phyloP scores from a whole-genome alignment of 2,888 invertebrate species.

The Linnaemya vulpina region DNA sequence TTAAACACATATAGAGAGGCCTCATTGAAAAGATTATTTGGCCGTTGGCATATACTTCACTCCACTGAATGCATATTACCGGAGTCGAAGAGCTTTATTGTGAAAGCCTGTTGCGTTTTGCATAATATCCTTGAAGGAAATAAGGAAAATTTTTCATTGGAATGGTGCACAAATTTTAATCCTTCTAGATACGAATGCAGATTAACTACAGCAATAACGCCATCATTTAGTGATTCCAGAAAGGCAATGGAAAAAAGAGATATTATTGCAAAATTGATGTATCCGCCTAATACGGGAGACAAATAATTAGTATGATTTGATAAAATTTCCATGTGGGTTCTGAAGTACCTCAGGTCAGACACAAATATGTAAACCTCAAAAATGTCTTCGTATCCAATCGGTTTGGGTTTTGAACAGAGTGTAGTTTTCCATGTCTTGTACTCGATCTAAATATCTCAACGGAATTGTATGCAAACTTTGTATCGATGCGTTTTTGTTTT shows the following conservation, averaged over 20 bases:
- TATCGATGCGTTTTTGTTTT: too few species aligned
- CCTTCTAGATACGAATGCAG: constrained; percentile 67
- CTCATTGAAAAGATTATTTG: constrained; percentile 79
- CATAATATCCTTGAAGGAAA: constrained; percentile 81
- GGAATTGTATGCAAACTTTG: too few species aligned
- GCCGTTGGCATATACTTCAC: constrained; percentile 80
- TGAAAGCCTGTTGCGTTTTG: constrained; percentile 79
- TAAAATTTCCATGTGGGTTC: too few species aligned
- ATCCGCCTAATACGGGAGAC: constrained; percentile 14
- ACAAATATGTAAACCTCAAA: too few species aligned
- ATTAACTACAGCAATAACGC: background rate
- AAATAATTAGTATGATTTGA: too few species aligned
- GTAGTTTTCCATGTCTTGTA: too few species aligned
- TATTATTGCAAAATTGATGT: constrained; percentile 77
- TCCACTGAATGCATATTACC: constrained; percentile 77
- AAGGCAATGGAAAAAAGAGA: constrained; percentile 75
- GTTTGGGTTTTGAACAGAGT: too few species aligned
- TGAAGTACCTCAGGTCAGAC: too few species aligned
- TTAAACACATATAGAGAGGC: constrained; percentile 78
- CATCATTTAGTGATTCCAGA: constrained; percentile 29
- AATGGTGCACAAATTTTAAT: constrained; percentile 76
- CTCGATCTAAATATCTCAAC: too few species aligned
- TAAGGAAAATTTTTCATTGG: constrained; percentile 77
- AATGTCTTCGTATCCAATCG: too few species aligned
- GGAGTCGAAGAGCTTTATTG: constrained; percentile 79